Conservation (phyloP, 2,888 invertebrate genomes). For the Netelia virgata region DNA sequence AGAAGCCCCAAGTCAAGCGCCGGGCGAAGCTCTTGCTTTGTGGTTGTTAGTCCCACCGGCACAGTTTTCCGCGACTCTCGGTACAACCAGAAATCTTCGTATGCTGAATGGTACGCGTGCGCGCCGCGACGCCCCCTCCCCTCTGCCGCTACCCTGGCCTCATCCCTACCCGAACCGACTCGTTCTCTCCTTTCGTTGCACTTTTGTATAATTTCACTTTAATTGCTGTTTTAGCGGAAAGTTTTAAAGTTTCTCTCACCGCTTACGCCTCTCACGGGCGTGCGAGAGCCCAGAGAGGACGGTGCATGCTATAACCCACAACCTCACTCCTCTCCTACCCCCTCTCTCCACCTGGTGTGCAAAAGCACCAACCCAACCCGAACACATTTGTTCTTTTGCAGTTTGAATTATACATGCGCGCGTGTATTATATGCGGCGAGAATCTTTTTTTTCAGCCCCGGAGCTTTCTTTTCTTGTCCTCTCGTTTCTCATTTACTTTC, state of each 20-base stretch:
- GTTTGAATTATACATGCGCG: slow-evolving; percentile 30
- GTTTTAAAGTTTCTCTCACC: slow-evolving; percentile 76
- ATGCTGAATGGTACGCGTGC: slow-evolving; percentile 32
- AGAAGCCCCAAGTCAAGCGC: slow-evolving; percentile 12
- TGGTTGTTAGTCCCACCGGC: slow-evolving; percentile 66
- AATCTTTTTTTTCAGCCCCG: slow-evolving; percentile 32
- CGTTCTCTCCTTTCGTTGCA: slow-evolving; percentile 61
- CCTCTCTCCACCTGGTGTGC: slow-evolving; percentile 29
- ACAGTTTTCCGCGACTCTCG: slow-evolving; percentile 65
- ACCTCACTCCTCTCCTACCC: no score
- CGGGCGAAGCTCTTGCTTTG: slow-evolving; percentile 46
- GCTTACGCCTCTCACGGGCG: slow-evolving; percentile 63
- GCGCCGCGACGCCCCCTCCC: slow-evolving; percentile 35
- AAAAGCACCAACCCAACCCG: slow-evolving; percentile 52
- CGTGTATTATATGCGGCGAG: slow-evolving; percentile 16
- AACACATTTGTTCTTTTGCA: slow-evolving; percentile 53
- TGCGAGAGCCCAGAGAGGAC: slow-evolving; percentile 31
- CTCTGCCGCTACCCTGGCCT: slow-evolving; percentile 14
- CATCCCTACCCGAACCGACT: slow-evolving; percentile 27
- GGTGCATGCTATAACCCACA: slow-evolving; percentile 41
- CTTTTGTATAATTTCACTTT: slow-evolving; percentile 82
- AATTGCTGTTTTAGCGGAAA: slow-evolving; percentile 79
- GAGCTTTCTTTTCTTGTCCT: slow-evolving; percentile 31
- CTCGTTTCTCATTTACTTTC: slow-evolving; percentile 16
- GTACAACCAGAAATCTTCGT: slow-evolving; percentile 56